Evolutionary conservation across 2,888 invertebrate genomes (phyloP).

Genomic region (Zygaena filipendulae): DNA sequence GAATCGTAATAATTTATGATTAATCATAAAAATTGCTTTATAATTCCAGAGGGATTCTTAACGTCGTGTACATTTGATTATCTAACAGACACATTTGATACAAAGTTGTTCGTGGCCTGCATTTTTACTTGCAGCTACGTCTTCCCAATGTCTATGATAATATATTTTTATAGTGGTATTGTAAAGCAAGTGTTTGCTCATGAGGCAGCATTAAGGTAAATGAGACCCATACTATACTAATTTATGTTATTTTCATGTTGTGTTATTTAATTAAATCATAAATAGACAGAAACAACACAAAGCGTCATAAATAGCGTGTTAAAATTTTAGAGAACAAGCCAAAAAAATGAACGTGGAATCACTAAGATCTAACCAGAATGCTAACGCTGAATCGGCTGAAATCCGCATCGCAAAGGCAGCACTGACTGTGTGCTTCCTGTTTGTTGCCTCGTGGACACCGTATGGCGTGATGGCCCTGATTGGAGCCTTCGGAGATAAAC

Average conservation of each 20-base stretch:
- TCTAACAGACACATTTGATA: constrained; percentile 81
- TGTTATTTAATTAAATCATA: too few species aligned
- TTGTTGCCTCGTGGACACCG: constrained; percentile 90
- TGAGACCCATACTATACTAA: not conserved
- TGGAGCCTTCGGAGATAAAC: constrained; percentile 83
- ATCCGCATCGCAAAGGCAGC: constrained; percentile 90
- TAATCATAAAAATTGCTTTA: constrained; percentile 3
- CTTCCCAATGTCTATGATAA: constrained; percentile 80
- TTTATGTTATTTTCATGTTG: too few species aligned
- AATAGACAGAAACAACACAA: too few species aligned
- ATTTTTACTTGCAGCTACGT: constrained; percentile 84
- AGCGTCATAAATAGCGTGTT: too few species aligned
- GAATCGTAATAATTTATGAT: constrained; percentile 1
- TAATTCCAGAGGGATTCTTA: constrained; percentile 82
- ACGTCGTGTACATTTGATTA: constrained; percentile 89
- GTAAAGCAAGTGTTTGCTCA: constrained; percentile 89
- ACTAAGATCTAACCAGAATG: constrained; percentile 75
- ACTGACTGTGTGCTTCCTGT: constrained; percentile 86
- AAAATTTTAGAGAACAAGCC: constrained; percentile 62
- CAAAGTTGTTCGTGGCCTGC: constrained; percentile 77
- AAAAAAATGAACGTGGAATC: constrained; percentile 94
- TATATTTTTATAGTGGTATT: constrained; percentile 88
- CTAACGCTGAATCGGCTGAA: constrained; percentile 79
- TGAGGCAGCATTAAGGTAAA: constrained; percentile 79
- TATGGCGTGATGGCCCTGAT: constrained; percentile 86